phyloP scores from a whole-genome alignment of 2,113 vertebrate species.

The Dromaius novaehollandiae region DNA sequence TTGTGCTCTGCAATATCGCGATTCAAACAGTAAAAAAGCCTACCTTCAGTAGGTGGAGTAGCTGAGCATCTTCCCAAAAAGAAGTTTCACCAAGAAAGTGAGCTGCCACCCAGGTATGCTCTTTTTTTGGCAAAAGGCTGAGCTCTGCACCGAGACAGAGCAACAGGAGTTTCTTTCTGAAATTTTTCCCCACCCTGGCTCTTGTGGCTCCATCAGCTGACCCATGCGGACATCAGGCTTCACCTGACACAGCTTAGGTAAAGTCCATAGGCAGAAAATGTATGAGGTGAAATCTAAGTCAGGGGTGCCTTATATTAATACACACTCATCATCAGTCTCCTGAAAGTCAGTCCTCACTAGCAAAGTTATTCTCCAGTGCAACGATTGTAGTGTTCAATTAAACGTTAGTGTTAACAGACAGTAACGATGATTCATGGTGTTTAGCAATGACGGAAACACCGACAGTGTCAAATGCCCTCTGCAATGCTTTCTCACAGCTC shows the following conservation, averaged over 20 bases:
- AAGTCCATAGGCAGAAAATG: neutral
- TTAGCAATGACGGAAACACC: neutral
- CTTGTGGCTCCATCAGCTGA: neutral
- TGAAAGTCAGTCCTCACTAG: neutral
- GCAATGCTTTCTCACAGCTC: neutral
- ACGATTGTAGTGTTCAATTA: neutral
- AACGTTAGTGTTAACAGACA: neutral
- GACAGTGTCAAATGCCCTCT: neutral
- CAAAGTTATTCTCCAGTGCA: neutral
- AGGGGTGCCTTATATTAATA: neutral
- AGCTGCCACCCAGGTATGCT: neutral
- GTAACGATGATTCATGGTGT: neutral
- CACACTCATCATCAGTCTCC: neutral
- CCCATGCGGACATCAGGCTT: accelerated
- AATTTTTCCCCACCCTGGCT: neutral
- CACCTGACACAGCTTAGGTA: neutral
- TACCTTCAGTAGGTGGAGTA: neutral
- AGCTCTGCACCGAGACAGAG: neutral
- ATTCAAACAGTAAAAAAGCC: neutral
- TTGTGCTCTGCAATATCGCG: neutral
- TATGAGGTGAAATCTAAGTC: neutral
- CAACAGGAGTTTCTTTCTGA: neutral
- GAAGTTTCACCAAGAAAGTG: neutral
- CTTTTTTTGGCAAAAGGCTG: neutral
- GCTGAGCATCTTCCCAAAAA: neutral